A percentile compares a stretch with the other conserved stretches of the same genome.
These are phyloP conservation scores for Drosophila emarginata DNA, from an alignment of 2,888 invertebrate species.

Conservation along the genomic window DNA sequence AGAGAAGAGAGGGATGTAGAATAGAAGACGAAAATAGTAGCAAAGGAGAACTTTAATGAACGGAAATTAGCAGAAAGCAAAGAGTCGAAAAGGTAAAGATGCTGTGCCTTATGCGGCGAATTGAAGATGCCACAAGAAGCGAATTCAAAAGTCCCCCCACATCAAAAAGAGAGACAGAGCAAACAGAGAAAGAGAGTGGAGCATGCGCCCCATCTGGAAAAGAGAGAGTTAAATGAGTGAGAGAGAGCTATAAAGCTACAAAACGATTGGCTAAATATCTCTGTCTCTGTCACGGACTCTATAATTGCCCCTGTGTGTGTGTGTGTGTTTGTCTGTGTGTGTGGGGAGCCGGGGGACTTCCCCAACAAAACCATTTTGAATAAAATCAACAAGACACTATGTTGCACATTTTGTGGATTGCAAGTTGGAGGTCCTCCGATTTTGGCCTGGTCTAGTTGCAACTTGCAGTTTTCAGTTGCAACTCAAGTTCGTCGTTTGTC, in stretches of 20 bases:
- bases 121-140: constrained; percentile 29
- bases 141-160: constrained; percentile 38
- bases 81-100: constrained; percentile 45
- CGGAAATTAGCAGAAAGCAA: constrained; percentile 71
- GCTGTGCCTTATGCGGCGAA: constrained; percentile 40
- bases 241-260: constrained; percentile 61
- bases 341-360: constrained; percentile 38
- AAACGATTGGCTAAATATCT: constrained; percentile 55
- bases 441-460: constrained; percentile 52
- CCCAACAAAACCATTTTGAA: constrained; percentile 78
- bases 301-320: constrained; percentile 2
- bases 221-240: constrained; percentile 62
- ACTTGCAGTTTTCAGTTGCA: constrained; percentile 63
- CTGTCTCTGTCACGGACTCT: constrained; percentile 5
- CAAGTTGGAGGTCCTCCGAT: constrained; percentile 50
- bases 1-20: constrained; percentile 19
- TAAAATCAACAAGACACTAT: constrained; percentile 63
- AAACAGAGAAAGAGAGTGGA: constrained; percentile 16
- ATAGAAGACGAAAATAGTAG: constrained; percentile 58
- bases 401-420: constrained; percentile 61
- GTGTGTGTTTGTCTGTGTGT: constrained; percentile 31
- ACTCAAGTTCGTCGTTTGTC: constrained; percentile 52
- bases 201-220: constrained; percentile 3
- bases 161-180: background rate
- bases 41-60: constrained; percentile 70